Conservation (phyloP, 2,113 vertebrate genomes). For the Chitala chitala region DNA sequence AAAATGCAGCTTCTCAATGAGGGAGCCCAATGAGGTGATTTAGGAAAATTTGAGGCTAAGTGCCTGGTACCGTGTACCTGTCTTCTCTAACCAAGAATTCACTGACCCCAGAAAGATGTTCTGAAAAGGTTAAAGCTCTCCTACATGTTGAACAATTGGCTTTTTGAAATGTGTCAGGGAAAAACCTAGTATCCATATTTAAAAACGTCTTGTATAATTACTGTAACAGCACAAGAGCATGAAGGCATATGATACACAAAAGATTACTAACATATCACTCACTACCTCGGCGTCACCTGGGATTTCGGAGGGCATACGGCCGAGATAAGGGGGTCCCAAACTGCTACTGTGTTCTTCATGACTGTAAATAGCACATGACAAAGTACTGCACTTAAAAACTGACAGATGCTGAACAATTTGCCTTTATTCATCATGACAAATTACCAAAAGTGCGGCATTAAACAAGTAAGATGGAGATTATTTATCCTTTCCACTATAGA, state of each 20-base stretch:
- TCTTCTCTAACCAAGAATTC: not conserved
- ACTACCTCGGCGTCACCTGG: not conserved
- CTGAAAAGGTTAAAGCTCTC: constrained; percentile 7
- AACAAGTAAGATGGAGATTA: constrained; percentile 10
- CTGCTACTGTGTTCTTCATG: not conserved
- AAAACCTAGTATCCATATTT: not conserved
- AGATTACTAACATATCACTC: not conserved
- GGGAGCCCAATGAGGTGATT: not conserved
- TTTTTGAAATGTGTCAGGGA: not conserved
- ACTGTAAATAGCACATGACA: not conserved
- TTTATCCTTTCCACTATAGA: not conserved
- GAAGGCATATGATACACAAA: not conserved
- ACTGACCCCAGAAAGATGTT: not conserved
- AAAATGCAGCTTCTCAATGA: not conserved
- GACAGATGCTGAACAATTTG: not conserved
- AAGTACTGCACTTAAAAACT: constrained; percentile 8
- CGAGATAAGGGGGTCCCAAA: not conserved
- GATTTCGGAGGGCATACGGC: not conserved
- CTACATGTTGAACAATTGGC: not conserved
- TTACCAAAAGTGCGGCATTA: constrained; percentile 16
- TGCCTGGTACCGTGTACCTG: not conserved
- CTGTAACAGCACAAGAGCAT: not conserved
- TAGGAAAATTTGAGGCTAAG: constrained; percentile 1
- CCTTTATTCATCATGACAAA: constrained; percentile 20
- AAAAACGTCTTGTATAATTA: not conserved